Percentiles rank a stretch among this genome's conserved stretches.
Conservation (phyloP, 1,140 invertebrate genomes). For the Aphidius ervi region DNA sequence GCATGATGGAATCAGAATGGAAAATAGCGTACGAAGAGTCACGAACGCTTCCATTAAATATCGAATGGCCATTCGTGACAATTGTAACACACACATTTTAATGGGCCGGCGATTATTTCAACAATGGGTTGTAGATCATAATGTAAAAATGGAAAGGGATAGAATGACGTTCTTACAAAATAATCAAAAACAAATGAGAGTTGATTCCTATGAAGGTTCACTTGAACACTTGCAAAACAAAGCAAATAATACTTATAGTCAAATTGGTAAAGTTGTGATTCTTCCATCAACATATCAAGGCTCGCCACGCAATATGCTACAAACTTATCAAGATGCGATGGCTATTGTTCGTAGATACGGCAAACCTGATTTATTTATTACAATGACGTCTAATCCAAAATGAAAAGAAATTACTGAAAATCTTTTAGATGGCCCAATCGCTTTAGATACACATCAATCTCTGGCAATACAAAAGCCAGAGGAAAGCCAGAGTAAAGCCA, state of each 20-base stretch:
- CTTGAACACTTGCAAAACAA: background rate
- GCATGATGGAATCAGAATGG: background rate
- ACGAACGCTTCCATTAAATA: conserved; percentile 3
- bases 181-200: background rate
- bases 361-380: too few relatives aligned
- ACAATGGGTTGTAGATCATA: conserved; percentile 39
- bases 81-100: conserved; percentile 48
- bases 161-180: background rate
- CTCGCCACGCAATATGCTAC: conserved; percentile 1
- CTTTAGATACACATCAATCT: too few relatives aligned
- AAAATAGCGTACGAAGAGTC: background rate
- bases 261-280: background rate
- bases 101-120: conserved; percentile 11
- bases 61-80: conserved; percentile 42
- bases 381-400: too few relatives aligned
- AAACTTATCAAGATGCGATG: conserved; percentile 7
- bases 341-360: background rate
- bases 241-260: background rate
- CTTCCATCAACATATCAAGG: conserved; percentile 3
- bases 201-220: conserved; percentile 3
- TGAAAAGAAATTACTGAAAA: too few relatives aligned
- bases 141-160: conserved; percentile 41
- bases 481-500: too few relatives aligned
- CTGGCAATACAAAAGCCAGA: too few relatives aligned
- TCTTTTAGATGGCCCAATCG: too few relatives aligned